Base-by-base conservation (phyloP, 1,140 invertebrate genomes). In the Achroia grisella region DNA sequence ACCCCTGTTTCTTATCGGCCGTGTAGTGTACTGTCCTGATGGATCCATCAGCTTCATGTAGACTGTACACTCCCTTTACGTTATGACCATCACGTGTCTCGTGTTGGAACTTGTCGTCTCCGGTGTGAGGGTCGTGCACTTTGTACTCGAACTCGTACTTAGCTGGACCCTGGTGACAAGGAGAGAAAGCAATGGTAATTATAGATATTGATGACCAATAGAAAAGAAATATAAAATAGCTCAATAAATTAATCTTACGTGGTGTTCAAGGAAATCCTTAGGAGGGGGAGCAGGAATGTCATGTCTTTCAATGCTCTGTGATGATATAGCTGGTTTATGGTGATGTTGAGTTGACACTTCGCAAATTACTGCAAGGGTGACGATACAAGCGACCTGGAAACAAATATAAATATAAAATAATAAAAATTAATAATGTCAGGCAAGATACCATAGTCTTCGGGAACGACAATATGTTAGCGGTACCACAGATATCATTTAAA, bases 131-230 rank as follows among this genome's bases (percentile, higher is more conserved):
- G 51, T 82, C 77, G 27, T 76, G 66, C 9, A 78, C 71, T 10
- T 64, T 62, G 58, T 79, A 79, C 30, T 69, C 56, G 59, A 73
- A 79, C 27, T 59, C 54, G 56, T 79, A 79, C 36, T 75, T 68
- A 8, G 68, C 65, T 44, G 71, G 60, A n/a, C 37, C 37, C 35
- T 46, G 29, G 2, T 10, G 13, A n/a, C 1, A 11, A 29, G 1
- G 1, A n/a, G 14, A 17, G 12, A 34, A 8, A 8, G 12, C 10
- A n/a, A 23, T 23, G 6, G 6, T 23, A 23, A 6, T 23, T 12
- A 34, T 2, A 23, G 2, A 23, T 23, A 23, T 23, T 23, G 17
- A 34, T 8, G 2, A 34, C 12, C 33, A 6, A 35, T 13, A 35
- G 12, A 35, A 14, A 8, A 35, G 3, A 6, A 4, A 14, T 11